Conservation (phyloP, 2,888 invertebrate species). For the Aphidius colemani region DNA sequence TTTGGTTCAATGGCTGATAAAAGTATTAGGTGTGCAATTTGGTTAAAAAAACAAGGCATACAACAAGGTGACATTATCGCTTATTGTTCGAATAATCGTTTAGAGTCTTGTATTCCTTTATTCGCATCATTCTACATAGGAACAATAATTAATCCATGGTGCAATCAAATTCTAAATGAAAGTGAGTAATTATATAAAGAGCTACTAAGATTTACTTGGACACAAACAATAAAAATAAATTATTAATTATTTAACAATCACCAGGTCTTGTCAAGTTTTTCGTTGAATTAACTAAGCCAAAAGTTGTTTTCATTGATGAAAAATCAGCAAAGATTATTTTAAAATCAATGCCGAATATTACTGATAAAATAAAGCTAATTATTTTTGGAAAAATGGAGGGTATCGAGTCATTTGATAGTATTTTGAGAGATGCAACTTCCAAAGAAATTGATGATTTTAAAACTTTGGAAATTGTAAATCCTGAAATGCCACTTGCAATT, state of each 20-base stretch:
- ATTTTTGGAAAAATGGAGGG: slow-evolving; percentile 39
- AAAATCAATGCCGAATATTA: slow-evolving; percentile 35
- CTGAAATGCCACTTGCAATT: not conserved
- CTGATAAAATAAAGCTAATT: slow-evolving; percentile 34
- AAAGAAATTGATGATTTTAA: not conserved
- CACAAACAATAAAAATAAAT: not conserved
- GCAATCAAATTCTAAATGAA: slow-evolving; percentile 36
- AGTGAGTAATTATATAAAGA: slow-evolving; percentile 33
- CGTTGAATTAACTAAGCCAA: slow-evolving; percentile 42
- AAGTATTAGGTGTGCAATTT: slow-evolving; percentile 25
- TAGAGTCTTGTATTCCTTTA: slow-evolving; percentile 44
- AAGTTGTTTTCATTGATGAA: slow-evolving; percentile 41
- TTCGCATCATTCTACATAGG: slow-evolving; percentile 43
- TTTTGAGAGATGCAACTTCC: slow-evolving; percentile 25
- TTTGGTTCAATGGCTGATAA: slow-evolving; percentile 19
- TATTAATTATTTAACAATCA: slow-evolving; percentile 35
- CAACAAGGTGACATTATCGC: slow-evolving; percentile 40
- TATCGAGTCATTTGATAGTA: slow-evolving; percentile 33
- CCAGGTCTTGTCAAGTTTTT: slow-evolving; percentile 32
- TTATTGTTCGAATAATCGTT: slow-evolving; percentile 44
- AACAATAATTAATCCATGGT: slow-evolving; percentile 47
- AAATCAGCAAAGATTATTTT: slow-evolving; percentile 24
- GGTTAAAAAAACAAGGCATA: slow-evolving; percentile 37
- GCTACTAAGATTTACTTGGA: not conserved
- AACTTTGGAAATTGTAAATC: not conserved